Conservation (phyloP, 2,797 vertebrate genomes). For the Gadopsis marmoratus region DNA sequence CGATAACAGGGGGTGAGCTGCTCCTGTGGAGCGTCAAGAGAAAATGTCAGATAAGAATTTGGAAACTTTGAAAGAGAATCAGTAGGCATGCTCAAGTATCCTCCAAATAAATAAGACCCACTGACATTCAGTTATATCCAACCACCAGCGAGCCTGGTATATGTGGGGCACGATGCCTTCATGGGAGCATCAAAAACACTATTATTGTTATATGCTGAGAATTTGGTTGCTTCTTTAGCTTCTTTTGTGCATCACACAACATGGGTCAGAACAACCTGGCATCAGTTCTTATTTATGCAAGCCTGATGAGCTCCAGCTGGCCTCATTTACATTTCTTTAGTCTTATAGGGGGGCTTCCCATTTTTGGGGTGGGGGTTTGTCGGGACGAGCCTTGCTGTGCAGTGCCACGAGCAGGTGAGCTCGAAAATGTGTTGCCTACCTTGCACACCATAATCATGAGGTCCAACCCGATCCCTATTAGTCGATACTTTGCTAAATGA, state of each 20-base stretch:
- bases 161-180: background rate
- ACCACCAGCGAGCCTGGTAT: background rate
- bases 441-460: background rate
- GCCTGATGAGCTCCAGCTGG: background rate
- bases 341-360: too few relatives aligned
- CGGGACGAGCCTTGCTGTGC: background rate
- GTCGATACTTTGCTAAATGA: background rate
- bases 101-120: background rate
- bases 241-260: background rate
- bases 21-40: background rate
- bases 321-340: background rate
- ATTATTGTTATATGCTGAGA: background rate
- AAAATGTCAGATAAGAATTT: background rate
- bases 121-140: background rate
- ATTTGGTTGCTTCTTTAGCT: background rate
- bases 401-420: background rate
- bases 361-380: background rate
- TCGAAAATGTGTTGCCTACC: background rate
- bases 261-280: background rate
- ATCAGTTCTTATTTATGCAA: background rate
- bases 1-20: conserved; percentile 85
- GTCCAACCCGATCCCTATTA: background rate
- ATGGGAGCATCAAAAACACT: background rate
- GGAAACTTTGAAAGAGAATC: background rate
- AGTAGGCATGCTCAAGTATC: too few relatives aligned